These are phyloP conservation scores for Nemoura dubitans DNA, from an alignment of 2,888 invertebrate genomes.

Conservation along the genomic window DNA sequence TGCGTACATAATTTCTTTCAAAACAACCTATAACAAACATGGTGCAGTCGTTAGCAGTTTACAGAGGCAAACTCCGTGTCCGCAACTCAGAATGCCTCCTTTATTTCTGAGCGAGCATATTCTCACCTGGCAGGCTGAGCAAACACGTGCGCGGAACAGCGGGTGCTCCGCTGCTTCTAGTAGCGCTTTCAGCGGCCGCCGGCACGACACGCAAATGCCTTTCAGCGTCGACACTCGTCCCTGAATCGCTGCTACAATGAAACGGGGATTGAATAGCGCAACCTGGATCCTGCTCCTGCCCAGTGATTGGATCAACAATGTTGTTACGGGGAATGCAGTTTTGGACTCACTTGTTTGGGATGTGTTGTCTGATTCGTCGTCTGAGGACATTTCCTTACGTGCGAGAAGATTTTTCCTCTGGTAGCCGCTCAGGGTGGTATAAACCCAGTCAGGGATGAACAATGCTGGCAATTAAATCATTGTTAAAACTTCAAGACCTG, in stretches of 20 bases:
- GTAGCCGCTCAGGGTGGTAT: background rate
- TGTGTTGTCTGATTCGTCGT: background rate
- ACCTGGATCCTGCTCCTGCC: too few species aligned
- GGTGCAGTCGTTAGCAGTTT: too few species aligned
- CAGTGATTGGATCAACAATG: too few species aligned
- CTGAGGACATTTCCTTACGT: background rate
- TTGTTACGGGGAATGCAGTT: too few species aligned
- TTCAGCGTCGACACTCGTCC: background rate
- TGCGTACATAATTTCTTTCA: constrained; percentile 57
- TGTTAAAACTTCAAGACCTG: too few species aligned
- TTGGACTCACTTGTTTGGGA: too few species aligned
- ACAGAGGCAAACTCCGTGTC: too few species aligned
- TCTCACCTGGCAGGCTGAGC: constrained; percentile 57
- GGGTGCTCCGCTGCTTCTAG: constrained; percentile 55
- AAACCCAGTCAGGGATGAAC: background rate
- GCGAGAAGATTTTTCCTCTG: background rate
- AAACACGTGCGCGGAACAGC: constrained; percentile 57
- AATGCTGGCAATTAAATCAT: too few species aligned
- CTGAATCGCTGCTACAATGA: background rate
- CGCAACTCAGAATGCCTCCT: too few species aligned
- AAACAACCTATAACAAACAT: constrained; percentile 57
- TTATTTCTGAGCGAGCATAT: background rate
- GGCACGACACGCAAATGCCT: background rate
- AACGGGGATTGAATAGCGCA: too few species aligned
- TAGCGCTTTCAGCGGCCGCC: background rate